phyloP scores from a whole-genome alignment of 2,797 vertebrate genomes.

The Eleutherodactylus coqui region DNA sequence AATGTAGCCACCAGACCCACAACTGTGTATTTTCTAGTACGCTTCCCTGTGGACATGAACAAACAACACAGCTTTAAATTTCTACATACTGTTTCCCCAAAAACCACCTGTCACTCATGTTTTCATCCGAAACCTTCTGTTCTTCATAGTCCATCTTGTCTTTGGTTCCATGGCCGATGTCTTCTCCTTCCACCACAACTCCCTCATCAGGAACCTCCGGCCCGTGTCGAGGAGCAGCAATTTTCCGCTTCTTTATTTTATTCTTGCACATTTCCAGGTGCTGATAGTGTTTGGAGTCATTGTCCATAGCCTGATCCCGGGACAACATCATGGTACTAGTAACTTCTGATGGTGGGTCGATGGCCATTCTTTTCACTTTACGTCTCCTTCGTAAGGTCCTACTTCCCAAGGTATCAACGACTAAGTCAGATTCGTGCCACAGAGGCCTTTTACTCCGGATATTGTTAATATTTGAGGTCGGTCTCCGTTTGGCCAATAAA shows the following conservation, averaged over 20 bases:
- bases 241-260: constrained; percentile 92
- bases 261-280: constrained; percentile 81
- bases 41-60: too few relatives aligned
- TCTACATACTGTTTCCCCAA: constrained; percentile 29
- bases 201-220: constrained; percentile 89
- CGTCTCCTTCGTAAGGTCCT: constrained; percentile 89
- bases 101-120: constrained; percentile 98
- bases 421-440: constrained; percentile 88
- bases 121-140: constrained; percentile 94
- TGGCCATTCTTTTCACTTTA: constrained; percentile 97
- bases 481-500: constrained; percentile 87
- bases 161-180: constrained; percentile 79
- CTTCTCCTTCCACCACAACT: constrained; percentile 92
- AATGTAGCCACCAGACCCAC: not conserved
- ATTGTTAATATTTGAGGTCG: constrained; percentile 80
- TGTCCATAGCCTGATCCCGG: constrained; percentile 79
- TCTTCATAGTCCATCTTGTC: constrained; percentile 98
- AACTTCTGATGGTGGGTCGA: constrained; percentile 87
- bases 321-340: constrained; percentile 79
- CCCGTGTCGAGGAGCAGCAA: constrained; percentile 78
- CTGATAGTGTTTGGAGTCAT: constrained; percentile 72
- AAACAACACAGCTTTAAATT: too few relatives aligned
- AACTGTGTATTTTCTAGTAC: too few relatives aligned
- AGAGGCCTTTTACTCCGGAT: constrained; percentile 87
- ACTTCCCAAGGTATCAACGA: constrained; percentile 75